Base-by-base conservation (phyloP, 2,888 invertebrate genomes). In the Poecilus cupreus region DNA sequence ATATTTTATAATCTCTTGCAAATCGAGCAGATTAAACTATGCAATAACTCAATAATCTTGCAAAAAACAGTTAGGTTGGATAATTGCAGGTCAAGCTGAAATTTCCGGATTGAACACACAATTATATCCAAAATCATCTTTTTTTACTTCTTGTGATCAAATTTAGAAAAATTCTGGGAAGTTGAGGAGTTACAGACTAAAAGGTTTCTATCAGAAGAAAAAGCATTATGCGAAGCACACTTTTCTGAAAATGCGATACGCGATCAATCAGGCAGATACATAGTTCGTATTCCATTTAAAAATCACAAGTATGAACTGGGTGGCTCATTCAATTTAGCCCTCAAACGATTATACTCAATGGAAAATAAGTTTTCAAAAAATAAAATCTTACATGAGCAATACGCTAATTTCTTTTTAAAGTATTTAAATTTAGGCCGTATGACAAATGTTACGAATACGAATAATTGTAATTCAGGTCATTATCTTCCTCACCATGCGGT, bases 1-100 rank as follows among this genome's bases (percentile, higher is more conserved):
- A 26, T 70, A 70, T 80, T 80, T 51, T 74, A 57, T 20, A 68
- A 43, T 26, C 32, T 72, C 6, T 22, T 80, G n/a, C 39, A 72
- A 57, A 60, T 57, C 1, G 74, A 74, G 1, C 74, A 80, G 22
- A 74, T 74, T 32, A 80, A 54, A 11, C 37, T 43, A 37, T 26
- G 22, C 10, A n/a, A n/a, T n/a, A n/a, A n/a, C n/a, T n/a, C n/a
- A n/a, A n/a, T n/a, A n/a, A n/a, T n/a, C n/a, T n/a, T n/a, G n/a
- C n/a, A n/a, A n/a, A n/a, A n/a, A n/a, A n/a, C n/a, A n/a, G n/a
- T n/a, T n/a, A n/a, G n/a, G n/a, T n/a, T n/a, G n/a, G n/a, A n/a
- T n/a, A n/a, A n/a, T n/a, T n/a, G n/a, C n/a, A n/a, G n/a, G n/a
- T n/a, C n/a, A n/a, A n/a, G n/a, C n/a, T n/a, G n/a, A n/a, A n/a